phyloP scores from a whole-genome alignment of 2,888 invertebrate species.

The Leptinotarsa rubiginosa region DNA sequence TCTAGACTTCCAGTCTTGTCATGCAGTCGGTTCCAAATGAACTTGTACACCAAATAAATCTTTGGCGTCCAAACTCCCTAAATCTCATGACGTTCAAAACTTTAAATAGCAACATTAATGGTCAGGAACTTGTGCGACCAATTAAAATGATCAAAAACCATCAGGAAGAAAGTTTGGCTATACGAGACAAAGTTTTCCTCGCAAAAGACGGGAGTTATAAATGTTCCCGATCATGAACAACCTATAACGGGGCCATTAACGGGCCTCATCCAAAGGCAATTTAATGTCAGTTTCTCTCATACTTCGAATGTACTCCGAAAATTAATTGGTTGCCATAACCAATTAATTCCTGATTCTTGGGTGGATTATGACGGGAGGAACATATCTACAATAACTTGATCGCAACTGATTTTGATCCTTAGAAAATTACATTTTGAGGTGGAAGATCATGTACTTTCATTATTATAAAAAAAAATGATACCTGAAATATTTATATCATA shows the following conservation, averaged over 20 bases:
- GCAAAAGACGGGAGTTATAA: slow-evolving; percentile 26
- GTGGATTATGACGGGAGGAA: not conserved
- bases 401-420: not conserved
- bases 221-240: slow-evolving; percentile 24
- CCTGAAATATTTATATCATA: no score
- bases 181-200: slow-evolving; percentile 12
- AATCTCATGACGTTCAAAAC: not conserved
- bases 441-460: not conserved
- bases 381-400: not conserved
- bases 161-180: slow-evolving; percentile 14
- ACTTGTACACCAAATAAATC: no score
- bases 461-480: no score
- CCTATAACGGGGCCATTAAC: slow-evolving; percentile 26
- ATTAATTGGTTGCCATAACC: slow-evolving; percentile 24
- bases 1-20: no score
- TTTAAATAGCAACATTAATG: not conserved
- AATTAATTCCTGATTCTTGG: slow-evolving; percentile 23
- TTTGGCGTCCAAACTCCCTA: no score
- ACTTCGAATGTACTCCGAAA: slow-evolving; percentile 25
- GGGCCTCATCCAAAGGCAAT: slow-evolving; percentile 32
- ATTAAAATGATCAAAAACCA: slow-evolving; percentile 25
- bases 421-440: not conserved
- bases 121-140: slow-evolving; percentile 2
- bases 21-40: no score
- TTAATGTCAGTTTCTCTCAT: slow-evolving; percentile 28